Evolutionary conservation across 2,113 vertebrate genomes (phyloP).

Genomic region (Okapia johnstoni): DNA sequence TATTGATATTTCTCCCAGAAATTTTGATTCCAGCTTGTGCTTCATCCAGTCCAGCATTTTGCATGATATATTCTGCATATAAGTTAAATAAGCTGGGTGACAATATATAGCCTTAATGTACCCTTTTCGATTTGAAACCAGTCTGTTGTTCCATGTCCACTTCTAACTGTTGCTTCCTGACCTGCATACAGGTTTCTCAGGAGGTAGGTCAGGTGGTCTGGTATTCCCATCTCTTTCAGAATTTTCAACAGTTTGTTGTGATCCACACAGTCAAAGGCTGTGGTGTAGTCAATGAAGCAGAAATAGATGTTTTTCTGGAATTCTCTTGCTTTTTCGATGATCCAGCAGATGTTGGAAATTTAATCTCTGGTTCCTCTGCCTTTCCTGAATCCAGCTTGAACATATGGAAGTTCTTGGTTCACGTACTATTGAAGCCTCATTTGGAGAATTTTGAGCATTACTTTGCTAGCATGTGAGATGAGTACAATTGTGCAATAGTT

Average conservation of each 20-base stretch:
- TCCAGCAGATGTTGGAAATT: background rate
- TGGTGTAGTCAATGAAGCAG: background rate
- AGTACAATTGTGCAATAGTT: background rate
- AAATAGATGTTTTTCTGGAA: background rate
- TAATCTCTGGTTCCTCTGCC: background rate
- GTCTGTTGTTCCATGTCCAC: background rate
- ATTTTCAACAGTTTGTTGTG: background rate
- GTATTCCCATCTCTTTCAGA: background rate
- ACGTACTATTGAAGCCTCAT: background rate
- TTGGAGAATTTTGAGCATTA: background rate
- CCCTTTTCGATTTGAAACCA: background rate
- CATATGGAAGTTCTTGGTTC: background rate
- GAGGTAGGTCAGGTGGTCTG: background rate
- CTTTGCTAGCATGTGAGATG: background rate
- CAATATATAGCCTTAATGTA: background rate
- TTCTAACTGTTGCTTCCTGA: background rate
- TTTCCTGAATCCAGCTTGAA: background rate
- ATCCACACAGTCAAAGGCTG: background rate
- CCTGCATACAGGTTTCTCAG: background rate
- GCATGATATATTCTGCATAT: background rate
- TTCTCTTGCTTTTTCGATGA: background rate
- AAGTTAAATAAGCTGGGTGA: background rate
- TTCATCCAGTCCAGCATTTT: background rate
- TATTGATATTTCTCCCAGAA: background rate
- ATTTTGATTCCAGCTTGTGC: background rate